Base-by-base conservation (phyloP, 1,140 invertebrate genomes). In the Caenorhabditis remanei region DNA sequence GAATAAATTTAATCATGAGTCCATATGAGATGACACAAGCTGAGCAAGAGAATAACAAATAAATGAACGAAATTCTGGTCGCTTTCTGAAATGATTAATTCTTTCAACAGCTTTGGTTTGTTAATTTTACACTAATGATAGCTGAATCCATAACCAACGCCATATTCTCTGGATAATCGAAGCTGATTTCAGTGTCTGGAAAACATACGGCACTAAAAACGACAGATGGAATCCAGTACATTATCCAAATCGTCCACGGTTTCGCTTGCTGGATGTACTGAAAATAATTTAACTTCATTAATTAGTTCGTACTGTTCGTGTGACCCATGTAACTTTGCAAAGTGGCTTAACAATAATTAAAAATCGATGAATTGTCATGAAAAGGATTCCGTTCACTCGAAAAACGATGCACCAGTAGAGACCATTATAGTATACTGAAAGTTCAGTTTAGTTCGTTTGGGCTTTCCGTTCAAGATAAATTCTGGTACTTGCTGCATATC, bases 141-240 rank as follows among this genome's bases (percentile, higher is more conserved):
- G 21, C 41, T 5, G 41, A n/a, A 46, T 71, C 67, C 67, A 71
- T 46, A 46, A 46, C 11, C 24, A 71, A n/a, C 0, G 24, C 11
- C 67, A 71, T 46, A 32, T 46, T 71, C 7, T 71, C 67, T 3
- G 67, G 41, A 16, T 11, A 46, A 71, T 71, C 67, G 46, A 71
- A 71, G 5, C 40, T 19, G 11, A 71, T 71, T 19, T 46, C 67
- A 16, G 41, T 5, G 24, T 46, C 16, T 2, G 41, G 19, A 13
- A 71, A 46, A 21, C 7, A 46, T 19, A 71, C 19, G 7, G 41
- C 9, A 71, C 41, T 71, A 41, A 71, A 46, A 5, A 71, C 9
- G 19, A 46, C 14, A 1, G 41, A 43, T 46, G 67, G 67, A 14
- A 43, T 4, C 67, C 67, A 71, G 19, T 46, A 71, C 9, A 71